phyloP scores from a whole-genome alignment of 2,888 invertebrate species.

The Xylota segnis region DNA sequence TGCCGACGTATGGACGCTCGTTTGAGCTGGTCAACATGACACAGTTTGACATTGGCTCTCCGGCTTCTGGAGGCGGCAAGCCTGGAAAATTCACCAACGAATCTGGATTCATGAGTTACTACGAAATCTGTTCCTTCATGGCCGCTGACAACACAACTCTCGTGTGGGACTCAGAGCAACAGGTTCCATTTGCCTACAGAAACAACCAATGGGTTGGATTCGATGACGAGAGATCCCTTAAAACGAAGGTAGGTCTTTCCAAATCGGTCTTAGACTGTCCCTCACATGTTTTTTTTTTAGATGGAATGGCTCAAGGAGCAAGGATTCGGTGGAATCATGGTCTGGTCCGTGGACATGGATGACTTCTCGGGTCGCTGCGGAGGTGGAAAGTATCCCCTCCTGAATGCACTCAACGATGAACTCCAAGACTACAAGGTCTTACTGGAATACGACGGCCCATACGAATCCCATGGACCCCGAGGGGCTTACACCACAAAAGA shows the following conservation, averaged over 20 bases:
- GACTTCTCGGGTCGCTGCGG: constrained; percentile 97
- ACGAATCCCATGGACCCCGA: constrained; percentile 88
- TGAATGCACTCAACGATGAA: constrained; percentile 94
- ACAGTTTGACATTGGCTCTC: constrained; percentile 96
- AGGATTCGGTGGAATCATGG: constrained; percentile 98
- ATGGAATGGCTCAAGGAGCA: constrained; percentile 97
- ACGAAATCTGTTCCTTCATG: constrained; percentile 97
- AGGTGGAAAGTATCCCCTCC: constrained; percentile 94
- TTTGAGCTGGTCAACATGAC: constrained; percentile 94
- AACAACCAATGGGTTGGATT: constrained; percentile 97
- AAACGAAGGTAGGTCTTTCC: constrained; percentile 90
- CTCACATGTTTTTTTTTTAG: constrained; percentile 84
- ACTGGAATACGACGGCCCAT: constrained; percentile 94
- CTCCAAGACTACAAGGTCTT: constrained; percentile 92
- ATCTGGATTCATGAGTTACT: constrained; percentile 97
- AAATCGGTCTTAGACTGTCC: rapidly evolving
- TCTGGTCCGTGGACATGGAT: constrained; percentile 98
- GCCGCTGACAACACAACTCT: constrained; percentile 95
- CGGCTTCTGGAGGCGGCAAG: constrained; percentile 94
- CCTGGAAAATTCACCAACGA: constrained; percentile 96
- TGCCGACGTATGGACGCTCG: constrained; percentile 97
- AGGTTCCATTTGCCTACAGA: constrained; percentile 97
- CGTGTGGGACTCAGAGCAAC: constrained; percentile 98
- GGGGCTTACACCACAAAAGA: constrained; percentile 95
- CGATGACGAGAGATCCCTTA: constrained; percentile 95